Evolutionary conservation across 2,113 vertebrate species (phyloP).

Genomic region (Silurus glanis): DNA sequence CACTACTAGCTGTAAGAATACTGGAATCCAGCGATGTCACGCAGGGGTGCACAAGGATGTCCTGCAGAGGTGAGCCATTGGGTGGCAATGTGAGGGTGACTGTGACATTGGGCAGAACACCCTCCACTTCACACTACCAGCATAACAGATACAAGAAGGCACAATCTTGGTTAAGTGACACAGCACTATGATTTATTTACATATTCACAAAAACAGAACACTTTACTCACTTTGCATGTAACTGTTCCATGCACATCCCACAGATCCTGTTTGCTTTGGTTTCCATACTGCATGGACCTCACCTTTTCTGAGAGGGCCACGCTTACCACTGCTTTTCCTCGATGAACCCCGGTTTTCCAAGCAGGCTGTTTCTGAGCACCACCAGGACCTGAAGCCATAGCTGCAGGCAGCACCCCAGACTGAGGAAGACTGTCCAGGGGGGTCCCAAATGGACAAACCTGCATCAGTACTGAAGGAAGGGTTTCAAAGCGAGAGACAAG

Average conservation of each 20-base stretch:
- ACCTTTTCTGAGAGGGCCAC: slow-evolving; percentile 84
- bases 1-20: slow-evolving; percentile 83
- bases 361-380: slow-evolving; percentile 82
- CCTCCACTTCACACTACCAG: slow-evolving; percentile 89
- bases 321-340: slow-evolving; percentile 84
- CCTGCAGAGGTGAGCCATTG: slow-evolving; percentile 89
- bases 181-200: not conserved
- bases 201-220: slow-evolving; percentile 11
- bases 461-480: slow-evolving; percentile 79
- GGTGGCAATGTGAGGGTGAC: slow-evolving; percentile 84
- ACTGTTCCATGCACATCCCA: slow-evolving; percentile 91
- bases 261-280: slow-evolving; percentile 77
- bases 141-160: slow-evolving; percentile 25
- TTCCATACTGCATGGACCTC: slow-evolving; percentile 88
- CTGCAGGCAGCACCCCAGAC: slow-evolving; percentile 51
- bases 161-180: not conserved
- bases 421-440: slow-evolving; percentile 80
- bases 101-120: slow-evolving; percentile 83
- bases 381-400: slow-evolving; percentile 54
- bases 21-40: slow-evolving; percentile 87
- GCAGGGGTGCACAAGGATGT: slow-evolving; percentile 88
- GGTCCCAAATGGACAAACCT: slow-evolving; percentile 87
- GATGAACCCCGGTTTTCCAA: slow-evolving; percentile 83
- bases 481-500: slow-evolving; percentile 73
- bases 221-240: slow-evolving; percentile 84